Evolutionary conservation across 2,888 invertebrate species (phyloP).

Genomic region (Neocrepidodera transversa): DNA sequence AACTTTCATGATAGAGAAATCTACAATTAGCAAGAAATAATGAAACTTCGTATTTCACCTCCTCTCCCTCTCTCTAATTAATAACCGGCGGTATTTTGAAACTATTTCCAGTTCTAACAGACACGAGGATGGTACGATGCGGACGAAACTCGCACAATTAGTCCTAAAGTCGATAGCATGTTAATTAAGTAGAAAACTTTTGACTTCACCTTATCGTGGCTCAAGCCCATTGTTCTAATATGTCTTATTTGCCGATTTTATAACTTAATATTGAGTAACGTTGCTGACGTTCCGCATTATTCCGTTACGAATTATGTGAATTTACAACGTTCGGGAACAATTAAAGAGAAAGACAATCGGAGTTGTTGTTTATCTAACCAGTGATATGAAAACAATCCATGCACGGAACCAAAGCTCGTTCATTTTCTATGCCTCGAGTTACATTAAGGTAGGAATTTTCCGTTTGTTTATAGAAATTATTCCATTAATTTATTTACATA

Average conservation of each 20-base stretch:
- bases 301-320: slow-evolving; percentile 15
- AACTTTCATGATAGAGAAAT: slow-evolving; percentile 15
- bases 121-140: slow-evolving; percentile 44
- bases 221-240: slow-evolving; percentile 42
- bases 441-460: too few species aligned
- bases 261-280: slow-evolving; percentile 41
- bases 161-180: slow-evolving; percentile 45
- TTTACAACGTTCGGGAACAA: neutral
- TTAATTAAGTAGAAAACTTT: slow-evolving; percentile 49
- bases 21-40: slow-evolving; percentile 24
- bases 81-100: slow-evolving; percentile 40
- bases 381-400: neutral
- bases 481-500: too few species aligned
- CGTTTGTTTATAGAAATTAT: too few species aligned
- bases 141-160: slow-evolving; percentile 42
- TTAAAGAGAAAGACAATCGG: slow-evolving; percentile 5
- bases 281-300: slow-evolving; percentile 24
- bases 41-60: slow-evolving; percentile 22
- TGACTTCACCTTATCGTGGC: slow-evolving; percentile 47
- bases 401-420: neutral
- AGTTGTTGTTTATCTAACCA: neutral
- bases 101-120: slow-evolving; percentile 40
- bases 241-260: slow-evolving; percentile 46
- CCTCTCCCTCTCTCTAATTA: slow-evolving; percentile 34
- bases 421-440: too few species aligned